These are phyloP conservation scores for Halyomorpha halys DNA, from an alignment of 1,140 invertebrate species.

Conservation along the genomic window DNA sequence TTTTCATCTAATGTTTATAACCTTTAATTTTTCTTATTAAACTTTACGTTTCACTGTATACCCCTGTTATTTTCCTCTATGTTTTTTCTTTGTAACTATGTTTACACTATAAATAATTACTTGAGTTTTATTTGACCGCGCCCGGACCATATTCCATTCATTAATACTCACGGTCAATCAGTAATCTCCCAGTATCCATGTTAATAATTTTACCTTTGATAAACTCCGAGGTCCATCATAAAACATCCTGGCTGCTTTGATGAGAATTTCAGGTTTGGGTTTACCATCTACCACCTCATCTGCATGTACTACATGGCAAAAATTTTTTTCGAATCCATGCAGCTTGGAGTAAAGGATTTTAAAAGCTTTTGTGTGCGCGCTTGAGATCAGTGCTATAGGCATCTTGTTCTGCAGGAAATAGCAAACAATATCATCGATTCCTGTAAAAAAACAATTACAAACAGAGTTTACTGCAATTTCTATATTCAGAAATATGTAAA, in stretches of 20 bases:
- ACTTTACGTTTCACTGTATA: no score
- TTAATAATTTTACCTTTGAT: neutral
- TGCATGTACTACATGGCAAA: neutral
- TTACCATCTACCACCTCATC: neutral
- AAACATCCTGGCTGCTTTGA: neutral
- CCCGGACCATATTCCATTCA: no score
- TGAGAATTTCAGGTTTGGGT: neutral
- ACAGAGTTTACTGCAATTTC: no score
- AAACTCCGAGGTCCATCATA: neutral
- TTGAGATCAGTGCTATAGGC: neutral
- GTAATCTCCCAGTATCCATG: no score
- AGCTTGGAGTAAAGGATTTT: neutral
- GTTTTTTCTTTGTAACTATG: no score
- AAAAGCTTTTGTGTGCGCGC: neutral
- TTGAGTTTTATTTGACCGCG: no score
- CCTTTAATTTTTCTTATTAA: no score
- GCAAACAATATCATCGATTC: neutral
- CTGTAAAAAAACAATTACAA: neutral
- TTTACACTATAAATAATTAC: no score
- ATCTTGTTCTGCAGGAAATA: neutral
- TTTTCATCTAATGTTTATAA: no score
- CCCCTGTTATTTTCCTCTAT: no score
- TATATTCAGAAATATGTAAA: no score
- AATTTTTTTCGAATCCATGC: neutral
- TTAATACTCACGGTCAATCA: no score